These are phyloP conservation scores for Bubalus kerabau DNA, from an alignment of 2,113 vertebrate genomes.

Conservation along the genomic window DNA sequence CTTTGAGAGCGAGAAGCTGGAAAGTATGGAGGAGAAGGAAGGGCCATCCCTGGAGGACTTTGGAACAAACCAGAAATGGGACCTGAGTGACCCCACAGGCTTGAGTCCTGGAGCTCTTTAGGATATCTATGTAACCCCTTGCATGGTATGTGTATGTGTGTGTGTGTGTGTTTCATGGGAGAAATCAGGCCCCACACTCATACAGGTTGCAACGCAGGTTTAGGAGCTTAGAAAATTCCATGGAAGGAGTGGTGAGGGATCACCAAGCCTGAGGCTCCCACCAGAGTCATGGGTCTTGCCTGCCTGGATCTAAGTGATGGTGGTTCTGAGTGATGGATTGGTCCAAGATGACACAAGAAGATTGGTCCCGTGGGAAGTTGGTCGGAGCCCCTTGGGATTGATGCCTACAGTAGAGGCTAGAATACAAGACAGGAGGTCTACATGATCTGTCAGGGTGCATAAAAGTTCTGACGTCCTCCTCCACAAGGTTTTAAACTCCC, in stretches of 20 bases:
- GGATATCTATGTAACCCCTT: neutral
- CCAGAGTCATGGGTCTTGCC: neutral
- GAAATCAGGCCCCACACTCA: neutral
- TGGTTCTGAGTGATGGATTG: neutral
- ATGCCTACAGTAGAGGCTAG: neutral
- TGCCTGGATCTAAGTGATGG: neutral
- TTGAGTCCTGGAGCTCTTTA: neutral
- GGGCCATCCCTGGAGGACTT: neutral
- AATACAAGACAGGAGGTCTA: neutral
- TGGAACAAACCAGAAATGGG: neutral
- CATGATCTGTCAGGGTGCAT: neutral
- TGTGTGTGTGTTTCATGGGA: neutral
- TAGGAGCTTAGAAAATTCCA: neutral
- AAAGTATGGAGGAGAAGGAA: neutral
- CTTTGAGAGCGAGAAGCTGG: too few species aligned
- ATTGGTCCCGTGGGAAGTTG: neutral
- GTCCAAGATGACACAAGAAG: neutral
- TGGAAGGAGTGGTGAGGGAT: neutral
- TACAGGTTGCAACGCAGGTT: neutral
- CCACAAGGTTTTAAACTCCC: neutral
- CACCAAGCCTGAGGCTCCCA: neutral
- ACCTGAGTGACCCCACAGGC: neutral
- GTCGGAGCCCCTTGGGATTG: neutral
- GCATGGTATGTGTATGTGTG: neutral
- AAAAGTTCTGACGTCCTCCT: neutral